Base-by-base conservation (phyloP, 2,888 invertebrate species). In the Argyresthia albistria region DNA sequence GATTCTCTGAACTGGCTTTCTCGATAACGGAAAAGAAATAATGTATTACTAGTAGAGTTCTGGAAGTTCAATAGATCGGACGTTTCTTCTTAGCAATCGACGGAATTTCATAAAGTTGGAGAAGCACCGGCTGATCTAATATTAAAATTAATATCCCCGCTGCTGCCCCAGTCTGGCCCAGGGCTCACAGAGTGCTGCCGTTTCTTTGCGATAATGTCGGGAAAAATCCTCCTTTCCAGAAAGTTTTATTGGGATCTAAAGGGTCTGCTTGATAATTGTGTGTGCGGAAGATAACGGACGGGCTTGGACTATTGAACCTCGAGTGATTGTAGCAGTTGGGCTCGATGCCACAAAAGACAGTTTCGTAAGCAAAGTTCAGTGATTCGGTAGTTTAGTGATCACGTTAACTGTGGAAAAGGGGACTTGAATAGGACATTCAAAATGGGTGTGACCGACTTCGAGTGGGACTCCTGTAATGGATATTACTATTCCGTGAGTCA, bases 71-170 rank as follows among this genome's bases (percentile, higher is more conserved):
- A 46, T 56, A 53, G 56, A 54, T 57, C 63, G 56, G 57, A 62
- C 62, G 65, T 58, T 50, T 53, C 35, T n/a, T n/a, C n/a, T n/a
- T 15, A 8, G 15, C 47, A 37, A 37, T 4, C 37, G 15, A 35
- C 9, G 14, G 42, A 42, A 39, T 12, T 25, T 42, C 8, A 8
- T 55, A 67, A 65, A 80, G 70, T 80, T 87, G 86, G 83, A 74
- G 77, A 70, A 69, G 36, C 76, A 56, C 60, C 61, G 57, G 74
- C 59, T 57, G 76, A 68, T 76, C 84, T 87, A 86, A 77, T 83
- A 84, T 82, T 87, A 84, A 84, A 84, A 79, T 82, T 79, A 76
- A 79, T 84, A 79, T 77, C 69, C 79, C 74, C 77, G 75, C 73
- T 71, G 79, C 70, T 71, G 79, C 70, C 75, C 80, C 87, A 84